phyloP scores from a whole-genome alignment of 1,140 invertebrate genomes.

The Zaprionus inermis region DNA sequence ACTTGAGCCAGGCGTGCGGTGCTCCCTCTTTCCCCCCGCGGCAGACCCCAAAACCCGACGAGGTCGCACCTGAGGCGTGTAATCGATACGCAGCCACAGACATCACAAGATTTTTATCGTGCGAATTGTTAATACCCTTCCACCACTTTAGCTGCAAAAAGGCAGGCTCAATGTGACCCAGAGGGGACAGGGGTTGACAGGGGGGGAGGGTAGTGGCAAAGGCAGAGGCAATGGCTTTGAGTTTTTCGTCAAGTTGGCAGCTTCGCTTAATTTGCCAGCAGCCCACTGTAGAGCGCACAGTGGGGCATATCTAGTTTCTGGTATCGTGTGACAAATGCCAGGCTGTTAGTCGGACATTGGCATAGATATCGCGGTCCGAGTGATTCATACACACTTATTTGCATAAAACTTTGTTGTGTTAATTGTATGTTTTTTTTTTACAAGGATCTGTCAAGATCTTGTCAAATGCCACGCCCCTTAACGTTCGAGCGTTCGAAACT shows the following conservation, averaged over 20 bases:
- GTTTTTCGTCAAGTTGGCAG: slow-evolving; percentile 74
- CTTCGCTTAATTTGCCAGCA: slow-evolving; percentile 56
- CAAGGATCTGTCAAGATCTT: slow-evolving; percentile 20
- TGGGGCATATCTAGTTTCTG: slow-evolving; percentile 42
- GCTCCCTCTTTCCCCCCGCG: neutral
- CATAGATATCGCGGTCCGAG: slow-evolving; percentile 26
- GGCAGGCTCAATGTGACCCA: slow-evolving; percentile 46
- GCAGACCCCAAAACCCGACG: slow-evolving; percentile 39
- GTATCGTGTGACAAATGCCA: slow-evolving; percentile 38
- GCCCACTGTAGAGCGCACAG: slow-evolving; percentile 31
- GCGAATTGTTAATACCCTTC: slow-evolving; percentile 80
- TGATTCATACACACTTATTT: slow-evolving; percentile 27
- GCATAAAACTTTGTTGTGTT: slow-evolving; percentile 1
- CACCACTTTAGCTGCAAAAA: slow-evolving; percentile 25
- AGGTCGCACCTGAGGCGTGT: slow-evolving; percentile 80
- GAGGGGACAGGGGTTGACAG: slow-evolving; percentile 16
- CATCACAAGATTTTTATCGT: slow-evolving; percentile 72
- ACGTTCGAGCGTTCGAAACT: slow-evolving; percentile 25
- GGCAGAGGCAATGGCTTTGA: slow-evolving; percentile 29
- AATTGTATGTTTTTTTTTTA: slow-evolving; percentile 32
- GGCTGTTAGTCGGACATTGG: slow-evolving; percentile 27
- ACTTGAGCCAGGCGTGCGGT: slow-evolving; percentile 71
- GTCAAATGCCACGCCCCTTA: slow-evolving; percentile 32
- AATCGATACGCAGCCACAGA: slow-evolving; percentile 70
- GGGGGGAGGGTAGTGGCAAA: neutral